Evolutionary conservation across 2,888 invertebrate genomes (phyloP), one percentile per base, ranked within the genome.

Genomic region (Ischnura elegans): DNA sequence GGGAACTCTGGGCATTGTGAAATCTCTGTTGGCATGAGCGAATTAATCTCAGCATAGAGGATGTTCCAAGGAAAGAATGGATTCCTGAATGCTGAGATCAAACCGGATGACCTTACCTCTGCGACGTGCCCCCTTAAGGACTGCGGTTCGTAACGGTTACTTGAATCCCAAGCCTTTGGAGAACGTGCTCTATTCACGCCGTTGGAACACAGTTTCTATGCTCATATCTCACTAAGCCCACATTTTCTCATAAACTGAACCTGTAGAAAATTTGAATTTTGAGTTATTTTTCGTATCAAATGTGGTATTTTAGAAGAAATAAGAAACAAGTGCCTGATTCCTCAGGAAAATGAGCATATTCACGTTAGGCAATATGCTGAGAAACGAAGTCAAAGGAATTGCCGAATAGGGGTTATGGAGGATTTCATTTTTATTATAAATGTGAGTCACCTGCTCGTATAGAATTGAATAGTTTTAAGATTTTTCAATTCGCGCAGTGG

Each of bases 51-150:
- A 5, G 76, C 36, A 76, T 76, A 36, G 76, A 76, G 76, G 76
- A 76, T 76, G 76, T 36, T 76, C 36, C 76, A 76, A 36, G 76
- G 76, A 16, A 76, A 76, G 76, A 36, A 76, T 36, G 76, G 76
- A 76, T 76, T 76, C 76, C 36, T 76, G 1, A 76, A 29, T 36
- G 76, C 76, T 76, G 76, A 76, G 76, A 76, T 76, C 76, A 76
- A 76, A 76, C 76, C 76, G 36, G 36, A 13, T 36, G 36, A 13
- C 76, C 76, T 76, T 29, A 76, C 76, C 36, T 76, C 76, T 10
- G 2, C 10, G 6, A 13, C 36, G 36, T 36, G 29, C 36, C 36
- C 76, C 36, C 2, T 8, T 10, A n/a, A 29, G 76, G 76, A 25
- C 76, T 76, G 13, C 16, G 76, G 13, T 76, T 76, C 36, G 76